phyloP scores from a whole-genome alignment of 1,140 invertebrate genomes.

The Platorchestia sp. region DNA sequence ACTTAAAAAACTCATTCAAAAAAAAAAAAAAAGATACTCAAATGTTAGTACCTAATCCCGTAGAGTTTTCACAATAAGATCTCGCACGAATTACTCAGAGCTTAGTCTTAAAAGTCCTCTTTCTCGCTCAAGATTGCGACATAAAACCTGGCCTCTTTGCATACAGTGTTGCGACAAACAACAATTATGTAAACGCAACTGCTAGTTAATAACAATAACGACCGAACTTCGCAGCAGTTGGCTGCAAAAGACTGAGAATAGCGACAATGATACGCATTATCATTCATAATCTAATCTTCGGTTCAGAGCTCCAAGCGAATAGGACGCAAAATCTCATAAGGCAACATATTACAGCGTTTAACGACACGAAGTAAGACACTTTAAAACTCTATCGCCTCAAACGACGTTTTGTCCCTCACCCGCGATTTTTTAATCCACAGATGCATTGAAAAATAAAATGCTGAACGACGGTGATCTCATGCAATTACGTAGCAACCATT shows the following conservation, averaged over 20 bases:
- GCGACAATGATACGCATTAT: neutral
- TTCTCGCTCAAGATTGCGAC: neutral
- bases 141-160: neutral
- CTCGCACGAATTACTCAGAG: neutral
- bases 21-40: neutral
- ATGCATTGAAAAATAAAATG: neutral
- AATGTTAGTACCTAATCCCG: constrained; percentile 10
- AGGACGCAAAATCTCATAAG: neutral
- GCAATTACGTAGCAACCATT: too few relatives aligned
- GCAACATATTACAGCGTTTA: neutral
- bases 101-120: neutral
- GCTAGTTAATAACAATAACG: neutral
- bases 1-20: neutral
- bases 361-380: neutral
- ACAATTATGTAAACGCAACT: neutral
- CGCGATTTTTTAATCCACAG: neutral
- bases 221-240: neutral
- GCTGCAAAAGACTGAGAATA: neutral
- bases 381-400: neutral
- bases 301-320: neutral
- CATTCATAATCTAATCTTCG: neutral
- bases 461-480: neutral
- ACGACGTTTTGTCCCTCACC: neutral
- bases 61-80: neutral
- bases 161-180: neutral